Base-by-base conservation (phyloP, 2,113 vertebrate genomes). In the Menura novaehollandiae region DNA sequence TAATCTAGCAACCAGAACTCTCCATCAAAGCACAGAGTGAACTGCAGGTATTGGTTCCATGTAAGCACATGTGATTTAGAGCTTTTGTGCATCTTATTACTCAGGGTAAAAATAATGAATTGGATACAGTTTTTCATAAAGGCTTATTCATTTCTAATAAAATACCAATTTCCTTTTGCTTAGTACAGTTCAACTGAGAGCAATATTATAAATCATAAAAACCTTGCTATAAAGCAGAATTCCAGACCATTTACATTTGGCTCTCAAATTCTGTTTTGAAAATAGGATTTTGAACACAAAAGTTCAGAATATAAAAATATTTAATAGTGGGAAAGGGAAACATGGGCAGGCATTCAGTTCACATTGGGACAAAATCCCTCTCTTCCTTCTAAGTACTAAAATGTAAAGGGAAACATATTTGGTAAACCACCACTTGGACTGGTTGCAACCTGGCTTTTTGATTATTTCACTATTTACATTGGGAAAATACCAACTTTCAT, bases 401-500 rank as follows among this genome's bases (percentile, higher is more conserved):
- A 88, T 30, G 53, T 90, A 94, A 79, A 88, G 41, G 49, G 74
- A 95, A 47, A 58, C 59, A 69, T 91, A 93, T 79, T 88, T 77
- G 87, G 89, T 94, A 96, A 94, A 64, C 58, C 84, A 83, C 64
- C 44, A 68, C 62, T 93, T 74, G 81, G 93, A 84, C 39, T 94
- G 43, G 39, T 68, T 41, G 89, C 63, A 79, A 85, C 52, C 92
- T 95, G 89, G 77, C 55, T 95, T 95, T 95, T 95, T 95, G 83
- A 95, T 94, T 95, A 95, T 89, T 92, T 80, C 73, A 87, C 74
- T 95, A 41, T 95, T 96, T 91, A 87, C 46, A 47, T 77, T 95
- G 92, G 94, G 85, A 92, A 91, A 62, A 92, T 85, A 93, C 78
- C 95, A 94, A 67, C 53, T 83, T 77, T 82, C 84, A 79, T 53